phyloP scores from a whole-genome alignment of 64 coral and sea anemone genomes.

The Porites australiensis region DNA sequence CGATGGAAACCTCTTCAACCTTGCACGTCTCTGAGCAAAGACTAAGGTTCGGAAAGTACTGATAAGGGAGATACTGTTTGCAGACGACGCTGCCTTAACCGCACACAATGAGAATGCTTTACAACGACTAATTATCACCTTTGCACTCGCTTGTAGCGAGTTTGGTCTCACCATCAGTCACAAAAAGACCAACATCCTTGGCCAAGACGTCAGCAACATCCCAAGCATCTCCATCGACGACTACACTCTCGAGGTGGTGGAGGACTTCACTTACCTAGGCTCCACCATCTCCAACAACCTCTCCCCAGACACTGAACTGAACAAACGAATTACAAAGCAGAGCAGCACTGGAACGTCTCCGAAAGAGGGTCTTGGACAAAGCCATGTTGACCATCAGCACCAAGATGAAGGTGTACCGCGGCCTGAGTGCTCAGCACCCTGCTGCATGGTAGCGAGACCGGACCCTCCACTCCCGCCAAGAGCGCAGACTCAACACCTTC shows the following conservation, averaged over 20 bases:
- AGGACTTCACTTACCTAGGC: background rate
- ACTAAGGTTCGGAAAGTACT: background rate
- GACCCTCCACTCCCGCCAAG: too few species aligned
- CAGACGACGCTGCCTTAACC: background rate
- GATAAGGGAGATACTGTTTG: background rate
- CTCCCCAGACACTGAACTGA: background rate
- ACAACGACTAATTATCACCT: background rate
- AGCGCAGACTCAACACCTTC: too few species aligned
- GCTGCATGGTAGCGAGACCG: too few species aligned
- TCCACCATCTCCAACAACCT: background rate
- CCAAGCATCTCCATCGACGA: background rate
- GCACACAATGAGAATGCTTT: background rate
- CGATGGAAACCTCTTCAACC: conserved; percentile 1
- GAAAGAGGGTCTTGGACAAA: conserved; percentile 3
- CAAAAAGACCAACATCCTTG: conserved; percentile 48
- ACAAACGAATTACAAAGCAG: background rate
- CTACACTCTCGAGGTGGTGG: background rate
- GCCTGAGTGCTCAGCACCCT: too few species aligned
- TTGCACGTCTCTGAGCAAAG: too few species aligned
- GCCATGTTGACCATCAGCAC: too few species aligned
- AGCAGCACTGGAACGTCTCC: background rate
- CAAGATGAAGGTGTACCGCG: too few species aligned
- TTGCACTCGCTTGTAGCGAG: background rate
- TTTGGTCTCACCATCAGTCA: conserved; percentile 39
- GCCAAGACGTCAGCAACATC: background rate